Evolutionary conservation across 2,797 vertebrate genomes (phyloP).

Genomic region (Paratrypauchen microcephalus): DNA sequence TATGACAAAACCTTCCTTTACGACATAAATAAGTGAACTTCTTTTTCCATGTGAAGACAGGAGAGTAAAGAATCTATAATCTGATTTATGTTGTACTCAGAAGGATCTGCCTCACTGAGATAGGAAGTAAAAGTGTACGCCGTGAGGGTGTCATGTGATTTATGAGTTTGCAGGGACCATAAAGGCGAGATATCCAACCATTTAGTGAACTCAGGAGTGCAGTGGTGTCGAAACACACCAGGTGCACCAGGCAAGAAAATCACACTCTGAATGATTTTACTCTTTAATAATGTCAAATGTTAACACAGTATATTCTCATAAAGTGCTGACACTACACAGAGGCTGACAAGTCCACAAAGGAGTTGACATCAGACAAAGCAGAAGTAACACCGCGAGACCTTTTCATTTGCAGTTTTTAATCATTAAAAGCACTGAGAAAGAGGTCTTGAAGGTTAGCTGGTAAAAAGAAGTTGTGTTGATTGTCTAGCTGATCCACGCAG

Average conservation of each 20-base stretch:
- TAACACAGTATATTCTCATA: constrained; percentile 6
- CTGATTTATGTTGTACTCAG: constrained; percentile 45
- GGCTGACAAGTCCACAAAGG: background rate
- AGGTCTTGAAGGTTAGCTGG: background rate
- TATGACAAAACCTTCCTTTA: constrained; percentile 17
- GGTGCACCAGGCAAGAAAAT: constrained; percentile 19
- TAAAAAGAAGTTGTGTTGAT: constrained; percentile 1
- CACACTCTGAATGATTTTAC: background rate
- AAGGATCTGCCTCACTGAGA: constrained; percentile 44
- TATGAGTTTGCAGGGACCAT: constrained; percentile 38
- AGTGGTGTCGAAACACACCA: constrained; percentile 32
- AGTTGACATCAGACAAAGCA: background rate
- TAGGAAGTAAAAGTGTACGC: constrained; percentile 39
- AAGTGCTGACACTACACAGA: background rate
- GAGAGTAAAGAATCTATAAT: constrained; percentile 40
- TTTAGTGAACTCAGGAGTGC: constrained; percentile 45
- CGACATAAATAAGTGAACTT: background rate
- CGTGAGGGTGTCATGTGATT: constrained; percentile 44
- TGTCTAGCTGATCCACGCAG: background rate
- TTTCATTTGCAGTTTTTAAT: constrained; percentile 14
- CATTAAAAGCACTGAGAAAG: background rate
- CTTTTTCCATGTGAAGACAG: constrained; percentile 22
- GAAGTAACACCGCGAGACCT: background rate
- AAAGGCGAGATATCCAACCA: constrained; percentile 34
- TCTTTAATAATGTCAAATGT: constrained; percentile 27